Base-by-base conservation (phyloP, 1,140 invertebrate genomes). In the Aphelinus certus region DNA sequence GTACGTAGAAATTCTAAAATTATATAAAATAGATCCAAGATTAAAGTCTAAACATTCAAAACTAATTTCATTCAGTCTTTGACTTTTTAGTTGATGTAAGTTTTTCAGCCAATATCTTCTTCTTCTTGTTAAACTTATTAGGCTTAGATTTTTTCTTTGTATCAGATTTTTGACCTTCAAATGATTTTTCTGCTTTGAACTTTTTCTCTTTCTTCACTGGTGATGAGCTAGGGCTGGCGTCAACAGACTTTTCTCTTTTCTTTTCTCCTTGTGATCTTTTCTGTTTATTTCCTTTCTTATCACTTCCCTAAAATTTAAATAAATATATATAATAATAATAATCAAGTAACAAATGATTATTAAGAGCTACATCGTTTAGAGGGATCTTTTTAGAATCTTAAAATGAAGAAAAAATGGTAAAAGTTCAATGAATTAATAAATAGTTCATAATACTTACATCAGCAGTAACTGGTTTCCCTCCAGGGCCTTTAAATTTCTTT, bases 91-190 rank as follows among this genome's bases (percentile, higher is more conserved):
- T 82, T 3, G 79, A 70, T 45, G 72, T 75, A 46, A 86, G 71
- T 73, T 86, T 87, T 63, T 79, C 72, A 62, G 85, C 83, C 68
- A 87, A 73, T 1, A 76, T n/a, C 68, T 85, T 83, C 70, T 85
- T 86, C 58, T 86, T 81, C 57, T 85, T 83, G 0, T 83, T 76
- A 1, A 79, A 61, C 68, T 86, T 87, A 7, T 80, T 83, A 1
- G 42, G 68, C 49, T 83, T 85, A n/a, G 75, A 76, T 49, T 84
- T 83, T 65, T 86, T 84, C 48, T 87, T 84, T 2, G 26, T n/a
- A 42, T 83, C 79, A 43, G 79, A 77, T 58, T 83, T 85, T 62
- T 84, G 80, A 43, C 86, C 86, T 72, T 85, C 80, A 61, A 85
- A 87, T 55, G 56, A 47, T 9, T 1, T 0, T 42, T 65, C 68